Conservation (phyloP, 2,888 invertebrate genomes). For the Rotaria macrura region DNA sequence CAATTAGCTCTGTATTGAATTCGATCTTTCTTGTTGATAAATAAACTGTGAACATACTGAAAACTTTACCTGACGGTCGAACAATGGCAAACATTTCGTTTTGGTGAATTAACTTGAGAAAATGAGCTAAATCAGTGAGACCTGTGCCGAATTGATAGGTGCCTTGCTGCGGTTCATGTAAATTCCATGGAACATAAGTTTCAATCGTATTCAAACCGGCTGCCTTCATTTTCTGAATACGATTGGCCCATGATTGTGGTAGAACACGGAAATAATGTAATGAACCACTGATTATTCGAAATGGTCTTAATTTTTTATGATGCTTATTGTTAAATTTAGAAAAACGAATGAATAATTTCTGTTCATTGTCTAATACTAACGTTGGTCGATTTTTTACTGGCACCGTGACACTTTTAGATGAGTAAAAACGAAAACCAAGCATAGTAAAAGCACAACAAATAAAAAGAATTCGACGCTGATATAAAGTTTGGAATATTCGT, state of each 20-base stretch:
- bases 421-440: no score
- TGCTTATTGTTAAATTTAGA: no score
- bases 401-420: no score
- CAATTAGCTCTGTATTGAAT: no score
- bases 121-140: constrained; percentile 32
- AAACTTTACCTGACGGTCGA: constrained; percentile 34
- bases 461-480: no score
- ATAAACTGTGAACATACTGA: no score
- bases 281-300: neutral
- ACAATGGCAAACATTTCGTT: constrained; percentile 36
- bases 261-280: constrained; percentile 4
- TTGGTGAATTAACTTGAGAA: constrained; percentile 35
- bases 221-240: constrained; percentile 33
- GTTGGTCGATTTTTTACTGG: no score
- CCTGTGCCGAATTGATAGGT: constrained; percentile 21
- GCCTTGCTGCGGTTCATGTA: constrained; percentile 36
- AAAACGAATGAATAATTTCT: no score
- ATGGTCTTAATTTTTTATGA: neutral
- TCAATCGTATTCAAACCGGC: constrained; percentile 36
- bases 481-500: no score
- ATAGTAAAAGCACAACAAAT: no score
- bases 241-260: neutral
- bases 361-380: no score
- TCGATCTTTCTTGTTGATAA: no score
- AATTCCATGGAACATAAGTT: constrained; percentile 37